Base-by-base conservation (phyloP, 2,113 vertebrate species). In the Conger conger region DNA sequence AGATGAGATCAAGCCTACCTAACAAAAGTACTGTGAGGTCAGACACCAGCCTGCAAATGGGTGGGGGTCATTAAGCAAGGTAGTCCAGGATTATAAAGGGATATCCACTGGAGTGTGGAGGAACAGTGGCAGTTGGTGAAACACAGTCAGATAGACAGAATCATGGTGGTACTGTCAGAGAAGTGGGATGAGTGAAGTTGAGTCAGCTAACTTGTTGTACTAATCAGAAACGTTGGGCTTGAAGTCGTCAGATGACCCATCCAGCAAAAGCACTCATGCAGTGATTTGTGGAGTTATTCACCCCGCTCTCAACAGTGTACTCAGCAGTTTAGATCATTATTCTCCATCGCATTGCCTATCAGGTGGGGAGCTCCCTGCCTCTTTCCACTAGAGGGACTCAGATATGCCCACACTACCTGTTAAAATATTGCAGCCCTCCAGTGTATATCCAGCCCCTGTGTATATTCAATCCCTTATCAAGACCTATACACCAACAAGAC, bases 1-100 rank as follows among this genome's bases (percentile, higher is more conserved):
- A 36, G 17, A 30, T 38, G 68, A 7, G n/a, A 13, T 18, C 8
- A 82, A 15, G 45, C 3, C 80, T 35, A 0, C 57, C 2, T 37
- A n/a, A 40, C 82, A 80, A 86, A 27, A 90, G 85, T 86, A 13
- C 45, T 11, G 45, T 50, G 45, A 50, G 45, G 45, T 50, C 45
- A 50, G 87, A 89, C 0, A 20, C 53, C 1, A 27, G 57, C 7
- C 20, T 63, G 57, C 18, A 27, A 63, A n/a, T n/a, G 57, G 20
- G 20, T 27, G 20, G 57, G 4, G 57, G 57, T 27, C 57, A 63
- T 27, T 63, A 20, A 35, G 27, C n/a, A 33, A n/a, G 68, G 68
- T 73, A n/a, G 9, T 33, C 20, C 81, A 4, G 57, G 50, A 63
- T 63, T 23, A 11, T 27, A 27, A 23, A 63, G 57, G 23, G 18